Percentiles rank a stretch among this genome's conserved stretches.
These are phyloP conservation scores for Xenops minutus DNA, from an alignment of 2,797 vertebrate species.

Conservation along the genomic window DNA sequence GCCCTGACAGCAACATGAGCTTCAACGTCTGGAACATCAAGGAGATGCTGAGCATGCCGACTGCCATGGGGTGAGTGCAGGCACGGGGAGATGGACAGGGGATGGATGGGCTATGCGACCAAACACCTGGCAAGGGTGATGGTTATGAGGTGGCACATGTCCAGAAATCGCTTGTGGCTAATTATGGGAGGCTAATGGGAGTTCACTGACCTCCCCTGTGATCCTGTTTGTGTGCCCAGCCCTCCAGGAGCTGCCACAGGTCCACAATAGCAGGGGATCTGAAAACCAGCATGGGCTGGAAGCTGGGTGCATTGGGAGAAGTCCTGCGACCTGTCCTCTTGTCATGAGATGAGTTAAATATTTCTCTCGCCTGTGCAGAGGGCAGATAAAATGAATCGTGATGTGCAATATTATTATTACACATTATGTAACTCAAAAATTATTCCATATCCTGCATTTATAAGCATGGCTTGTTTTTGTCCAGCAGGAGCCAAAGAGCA, in stretches of 20 bases:
- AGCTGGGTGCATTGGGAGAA: background rate
- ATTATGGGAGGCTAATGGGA: background rate
- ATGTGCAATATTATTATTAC: background rate
- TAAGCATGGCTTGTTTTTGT: background rate
- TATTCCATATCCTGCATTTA: constrained; percentile 1
- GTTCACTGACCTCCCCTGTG: background rate
- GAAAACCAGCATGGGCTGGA: background rate
- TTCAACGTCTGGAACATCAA: constrained; percentile 79
- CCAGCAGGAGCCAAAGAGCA: background rate
- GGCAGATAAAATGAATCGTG: background rate
- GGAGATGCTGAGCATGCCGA: constrained; percentile 76
- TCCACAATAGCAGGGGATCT: background rate
- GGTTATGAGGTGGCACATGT: background rate
- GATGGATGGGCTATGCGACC: background rate
- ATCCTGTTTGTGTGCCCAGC: background rate
- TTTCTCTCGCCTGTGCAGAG: background rate
- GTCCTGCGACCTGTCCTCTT: background rate
- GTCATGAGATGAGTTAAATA: background rate
- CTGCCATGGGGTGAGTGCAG: constrained; percentile 69
- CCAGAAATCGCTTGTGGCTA: background rate
- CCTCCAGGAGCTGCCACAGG: background rate
- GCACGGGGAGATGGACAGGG: background rate
- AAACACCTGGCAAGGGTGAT: background rate
- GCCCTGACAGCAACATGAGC: constrained; percentile 65
- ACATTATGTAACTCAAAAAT: constrained; percentile 7